Conservation (phyloP, 2,888 invertebrate genomes). For the Tricholauxania praeusta region DNA sequence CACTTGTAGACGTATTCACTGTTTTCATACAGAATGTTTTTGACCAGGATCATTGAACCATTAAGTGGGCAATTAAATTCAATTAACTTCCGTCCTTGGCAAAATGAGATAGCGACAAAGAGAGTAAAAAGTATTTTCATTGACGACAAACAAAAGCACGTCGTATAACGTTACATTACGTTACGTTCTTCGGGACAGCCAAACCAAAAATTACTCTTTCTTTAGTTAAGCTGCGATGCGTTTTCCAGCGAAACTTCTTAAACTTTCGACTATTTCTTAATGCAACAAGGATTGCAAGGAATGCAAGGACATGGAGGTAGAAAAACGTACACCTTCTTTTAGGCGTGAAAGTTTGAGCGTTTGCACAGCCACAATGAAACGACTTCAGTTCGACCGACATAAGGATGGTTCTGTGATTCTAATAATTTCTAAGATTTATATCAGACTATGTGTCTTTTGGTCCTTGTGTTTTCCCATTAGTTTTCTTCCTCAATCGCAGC, state of each 20-base stretch:
- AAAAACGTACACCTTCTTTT: conserved; percentile 35
- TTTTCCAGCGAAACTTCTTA: neutral
- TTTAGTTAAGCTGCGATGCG: neutral
- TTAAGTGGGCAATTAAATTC: conserved; percentile 67
- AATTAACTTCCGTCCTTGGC: conserved; percentile 57
- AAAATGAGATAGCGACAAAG: neutral
- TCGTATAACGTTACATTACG: conserved; percentile 35
- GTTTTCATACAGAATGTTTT: conserved; percentile 44
- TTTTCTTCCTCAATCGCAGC: neutral
- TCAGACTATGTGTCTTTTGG: neutral
- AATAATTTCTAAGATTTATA: conserved; percentile 58
- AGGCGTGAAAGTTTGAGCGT: conserved; percentile 45
- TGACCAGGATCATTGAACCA: conserved; percentile 61
- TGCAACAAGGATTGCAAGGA: neutral
- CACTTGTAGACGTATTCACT: conserved; percentile 29
- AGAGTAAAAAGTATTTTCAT: neutral
- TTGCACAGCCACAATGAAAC: neutral
- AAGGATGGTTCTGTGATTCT: conserved; percentile 39
- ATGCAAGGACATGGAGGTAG: neutral
- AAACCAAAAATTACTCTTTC: neutral
- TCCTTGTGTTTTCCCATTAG: neutral
- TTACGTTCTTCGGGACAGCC: neutral
- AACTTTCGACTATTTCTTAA: neutral
- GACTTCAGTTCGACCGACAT: neutral
- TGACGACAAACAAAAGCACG: conserved; percentile 26